These are phyloP conservation scores for Gouania willdenowi DNA, from an alignment of 2,797 vertebrate genomes.

Conservation along the genomic window DNA sequence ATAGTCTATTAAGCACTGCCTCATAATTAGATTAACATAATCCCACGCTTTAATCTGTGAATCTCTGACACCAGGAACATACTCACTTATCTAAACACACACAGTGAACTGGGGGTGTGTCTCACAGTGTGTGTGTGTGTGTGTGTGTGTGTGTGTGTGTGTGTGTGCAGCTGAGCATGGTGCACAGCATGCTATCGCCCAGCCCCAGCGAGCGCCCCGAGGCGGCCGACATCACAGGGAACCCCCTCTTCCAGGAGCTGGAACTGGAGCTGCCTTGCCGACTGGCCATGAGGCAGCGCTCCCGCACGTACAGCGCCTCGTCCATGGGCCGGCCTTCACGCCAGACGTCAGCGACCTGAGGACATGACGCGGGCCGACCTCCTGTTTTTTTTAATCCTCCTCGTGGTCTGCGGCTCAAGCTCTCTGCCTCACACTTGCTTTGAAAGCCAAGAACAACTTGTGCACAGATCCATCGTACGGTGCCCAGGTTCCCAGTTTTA, in stretches of 20 bases:
- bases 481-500: not conserved
- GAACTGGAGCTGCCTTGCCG: constrained; percentile 86
- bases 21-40: constrained; percentile 55
- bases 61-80: constrained; percentile 26
- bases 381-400: too few relatives aligned
- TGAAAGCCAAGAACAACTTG: not conserved
- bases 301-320: constrained; percentile 90
- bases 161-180: constrained; percentile 74
- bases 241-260: constrained; percentile 87
- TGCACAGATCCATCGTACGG: not conserved
- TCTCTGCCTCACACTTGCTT: not conserved
- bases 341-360: constrained; percentile 51
- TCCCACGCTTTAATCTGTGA: constrained; percentile 36
- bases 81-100: not conserved
- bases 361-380: too few relatives aligned
- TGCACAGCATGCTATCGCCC: constrained; percentile 91
- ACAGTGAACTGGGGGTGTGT: not conserved
- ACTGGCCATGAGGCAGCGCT: constrained; percentile 84
- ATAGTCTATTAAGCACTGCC: too few relatives aligned
- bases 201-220: constrained; percentile 86
- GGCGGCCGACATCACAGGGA: constrained; percentile 87
- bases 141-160: not conserved
- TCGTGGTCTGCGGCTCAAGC: too few relatives aligned
- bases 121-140: not conserved
- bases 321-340: constrained; percentile 74